Conservation (phyloP, 2,797 vertebrate species). For the Scyliorhinus canicula region DNA sequence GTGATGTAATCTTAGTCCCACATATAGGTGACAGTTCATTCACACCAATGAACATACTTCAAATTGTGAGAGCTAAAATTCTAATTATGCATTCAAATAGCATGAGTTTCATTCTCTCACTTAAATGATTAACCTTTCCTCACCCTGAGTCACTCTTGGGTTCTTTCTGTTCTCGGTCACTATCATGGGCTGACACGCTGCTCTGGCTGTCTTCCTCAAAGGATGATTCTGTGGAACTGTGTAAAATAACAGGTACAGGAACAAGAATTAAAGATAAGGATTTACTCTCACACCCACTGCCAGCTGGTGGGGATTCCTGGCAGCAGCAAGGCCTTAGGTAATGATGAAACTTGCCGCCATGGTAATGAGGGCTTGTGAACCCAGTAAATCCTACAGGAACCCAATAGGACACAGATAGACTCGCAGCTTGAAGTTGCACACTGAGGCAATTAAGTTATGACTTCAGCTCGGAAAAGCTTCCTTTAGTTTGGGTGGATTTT, state of each 20-base stretch:
- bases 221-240: conserved; percentile 24
- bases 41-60: background rate
- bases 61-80: background rate
- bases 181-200: background rate
- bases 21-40: background rate
- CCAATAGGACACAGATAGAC: background rate
- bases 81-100: background rate
- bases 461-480: background rate
- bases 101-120: background rate
- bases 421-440: background rate
- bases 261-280: background rate
- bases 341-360: background rate
- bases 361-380: background rate
- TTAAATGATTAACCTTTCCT: background rate
- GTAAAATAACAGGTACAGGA: background rate
- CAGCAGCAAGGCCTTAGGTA: background rate
- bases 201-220: background rate
- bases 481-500: background rate
- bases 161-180: background rate
- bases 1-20: background rate
- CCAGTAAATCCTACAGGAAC: background rate
- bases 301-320: background rate
- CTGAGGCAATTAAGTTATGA: background rate
- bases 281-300: background rate
- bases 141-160: background rate